Base-by-base conservation (phyloP, 2,797 vertebrate species). In the Phrynocephalus forsythii region DNA sequence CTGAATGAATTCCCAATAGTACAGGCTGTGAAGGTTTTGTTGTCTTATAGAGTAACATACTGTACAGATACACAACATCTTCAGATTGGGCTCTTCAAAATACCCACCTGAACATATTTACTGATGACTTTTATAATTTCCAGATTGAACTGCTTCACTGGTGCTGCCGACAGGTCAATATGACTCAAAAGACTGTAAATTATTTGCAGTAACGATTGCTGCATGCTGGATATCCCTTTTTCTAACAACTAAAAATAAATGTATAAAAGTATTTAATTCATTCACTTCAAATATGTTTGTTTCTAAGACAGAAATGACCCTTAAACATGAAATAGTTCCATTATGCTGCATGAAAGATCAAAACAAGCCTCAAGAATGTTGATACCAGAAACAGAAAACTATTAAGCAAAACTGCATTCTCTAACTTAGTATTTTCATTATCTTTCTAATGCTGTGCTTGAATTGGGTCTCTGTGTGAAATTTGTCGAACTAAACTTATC, bases 51-150 rank as follows among this genome's bases (percentile, higher is more conserved):
- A 63, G 60, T 18, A 63, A 20, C 4, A 63, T 20, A 3, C 60
- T 66, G 76, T 33, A 82, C n/a, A 1, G 56, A 48, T 8, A 85
- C 44, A 85, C 3, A 81, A 9, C 22, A 5, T 88, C 20, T 93
- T 86, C n/a, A 28, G 28, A 28, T 50, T 28, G 82, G 69, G 28
- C 0, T 52, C 52, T 50, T 85, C 44, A 63, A 33, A 73, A 56
- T 88, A 90, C 98, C 94, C 79, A 99, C 99, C 98, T 99, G 99
- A 66, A 99, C 98, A 79, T 99, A 99, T 98, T 99, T 99, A 90
- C 99, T 98, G 86, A 99, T 99, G 89, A 99, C 97, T 95, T 99
- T 99, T 96, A 99, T 99, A 95, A 99, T 99, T 95, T 99, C 99
- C 94, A 99, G 96, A 95, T 99, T 99, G 94, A 99, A 99, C 96